Percentiles rank a stretch among this genome's conserved stretches.
Conservation (phyloP, 2,797 vertebrate genomes). For the Babyrousa celebensis region DNA sequence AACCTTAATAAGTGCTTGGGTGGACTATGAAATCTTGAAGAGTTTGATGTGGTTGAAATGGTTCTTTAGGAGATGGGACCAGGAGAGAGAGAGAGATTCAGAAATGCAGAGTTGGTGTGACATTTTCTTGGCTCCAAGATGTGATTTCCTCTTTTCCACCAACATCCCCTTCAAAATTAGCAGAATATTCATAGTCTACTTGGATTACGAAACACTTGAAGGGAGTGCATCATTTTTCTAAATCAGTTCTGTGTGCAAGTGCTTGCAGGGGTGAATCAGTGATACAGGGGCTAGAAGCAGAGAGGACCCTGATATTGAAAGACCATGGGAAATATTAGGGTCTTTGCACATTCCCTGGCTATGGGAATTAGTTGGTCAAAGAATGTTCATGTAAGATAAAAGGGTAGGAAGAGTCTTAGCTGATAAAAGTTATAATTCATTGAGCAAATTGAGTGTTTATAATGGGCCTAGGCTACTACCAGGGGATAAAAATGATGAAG, state of each 20-base stretch:
- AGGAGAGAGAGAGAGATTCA: background rate
- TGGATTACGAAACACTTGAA: background rate
- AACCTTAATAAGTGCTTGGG: background rate
- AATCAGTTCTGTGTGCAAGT: background rate
- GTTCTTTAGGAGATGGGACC: background rate
- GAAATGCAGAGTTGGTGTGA: background rate
- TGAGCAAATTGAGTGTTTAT: background rate
- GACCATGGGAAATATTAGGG: background rate
- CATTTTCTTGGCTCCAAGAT: background rate
- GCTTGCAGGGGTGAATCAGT: background rate
- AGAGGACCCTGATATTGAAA: background rate
- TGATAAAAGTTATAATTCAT: background rate
- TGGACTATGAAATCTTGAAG: background rate
- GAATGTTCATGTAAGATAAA: constrained; percentile 24
- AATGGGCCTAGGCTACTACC: background rate
- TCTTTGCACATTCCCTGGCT: background rate
- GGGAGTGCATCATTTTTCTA: background rate
- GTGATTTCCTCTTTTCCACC: background rate
- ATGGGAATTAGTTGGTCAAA: constrained; percentile 39
- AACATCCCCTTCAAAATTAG: background rate
- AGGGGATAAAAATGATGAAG: constrained; percentile 6
- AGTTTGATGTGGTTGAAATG: background rate
- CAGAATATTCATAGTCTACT: background rate
- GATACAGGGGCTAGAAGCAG: background rate
- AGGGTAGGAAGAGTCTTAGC: background rate